These are phyloP conservation scores for Drosophila equinoxialis DNA, from an alignment of 1,140 invertebrate species.

Conservation along the genomic window DNA sequence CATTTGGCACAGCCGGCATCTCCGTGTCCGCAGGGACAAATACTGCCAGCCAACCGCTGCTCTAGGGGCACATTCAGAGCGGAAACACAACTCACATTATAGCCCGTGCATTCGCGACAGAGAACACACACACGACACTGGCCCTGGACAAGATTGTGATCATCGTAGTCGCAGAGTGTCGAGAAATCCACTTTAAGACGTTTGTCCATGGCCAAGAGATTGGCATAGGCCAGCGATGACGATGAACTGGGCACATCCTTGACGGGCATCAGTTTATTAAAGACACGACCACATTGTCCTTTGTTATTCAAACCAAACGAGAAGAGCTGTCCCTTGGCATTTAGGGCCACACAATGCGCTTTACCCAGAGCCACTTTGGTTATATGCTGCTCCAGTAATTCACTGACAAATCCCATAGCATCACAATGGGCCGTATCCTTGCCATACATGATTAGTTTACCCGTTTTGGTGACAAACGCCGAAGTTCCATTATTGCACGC, in stretches of 20 bases:
- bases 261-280: constrained; percentile 87
- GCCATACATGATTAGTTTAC: constrained; percentile 96
- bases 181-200: constrained; percentile 77
- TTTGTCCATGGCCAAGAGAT: constrained; percentile 55
- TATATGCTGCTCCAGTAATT: constrained; percentile 92
- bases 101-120: constrained; percentile 97
- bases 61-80: constrained; percentile 86
- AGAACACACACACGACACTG: constrained; percentile 87
- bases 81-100: constrained; percentile 92
- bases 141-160: constrained; percentile 78
- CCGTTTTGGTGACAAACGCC: constrained; percentile 94
- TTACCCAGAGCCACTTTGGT: constrained; percentile 95
- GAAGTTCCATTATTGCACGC: constrained; percentile 98
- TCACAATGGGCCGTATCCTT: constrained; percentile 97
- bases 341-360: constrained; percentile 95
- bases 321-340: constrained; percentile 94
- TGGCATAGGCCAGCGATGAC: constrained; percentile 34
- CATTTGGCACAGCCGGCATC: constrained; percentile 97
- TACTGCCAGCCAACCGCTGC: constrained; percentile 93
- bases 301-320: constrained; percentile 99
- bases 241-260: constrained; percentile 74
- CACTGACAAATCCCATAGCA: constrained; percentile 87
- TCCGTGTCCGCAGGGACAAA: constrained; percentile 97
- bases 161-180: constrained; percentile 79
- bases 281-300: constrained; percentile 97